A percentile compares a stretch with the other conserved stretches of the same genome.
Evolutionary conservation across 2,113 vertebrate genomes (phyloP).

Genomic region (Gallinago jamesoni): DNA sequence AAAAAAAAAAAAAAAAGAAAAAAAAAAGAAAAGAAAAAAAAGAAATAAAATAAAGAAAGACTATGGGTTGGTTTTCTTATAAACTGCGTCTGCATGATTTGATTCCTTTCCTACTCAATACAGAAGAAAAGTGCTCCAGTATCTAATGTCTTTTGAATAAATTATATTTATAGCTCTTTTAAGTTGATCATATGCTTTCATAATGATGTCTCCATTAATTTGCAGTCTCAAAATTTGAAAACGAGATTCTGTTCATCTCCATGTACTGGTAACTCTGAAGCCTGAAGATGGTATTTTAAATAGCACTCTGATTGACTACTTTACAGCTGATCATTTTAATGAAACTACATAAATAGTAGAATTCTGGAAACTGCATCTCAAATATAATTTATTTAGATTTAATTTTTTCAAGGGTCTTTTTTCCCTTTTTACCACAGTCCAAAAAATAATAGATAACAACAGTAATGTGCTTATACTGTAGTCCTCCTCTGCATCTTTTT

Average conservation of each 20-base stretch:
- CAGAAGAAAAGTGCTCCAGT: not conserved
- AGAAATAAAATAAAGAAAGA: not conserved
- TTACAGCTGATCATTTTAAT: not conserved
- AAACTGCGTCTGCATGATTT: not conserved
- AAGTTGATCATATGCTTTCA: not conserved
- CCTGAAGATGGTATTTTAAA: not conserved
- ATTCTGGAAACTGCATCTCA: not conserved
- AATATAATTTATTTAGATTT: not conserved
- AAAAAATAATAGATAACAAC: not conserved
- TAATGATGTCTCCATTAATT: not conserved
- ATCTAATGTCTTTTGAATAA: not conserved
- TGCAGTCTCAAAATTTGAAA: conserved; percentile 3
- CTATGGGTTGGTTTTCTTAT: not conserved
- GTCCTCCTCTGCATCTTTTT: not conserved
- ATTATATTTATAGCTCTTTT: not conserved
- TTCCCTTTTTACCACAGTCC: not conserved
- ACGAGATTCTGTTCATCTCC: not conserved
- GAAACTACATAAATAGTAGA: not conserved
- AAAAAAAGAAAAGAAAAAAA: too few species aligned
- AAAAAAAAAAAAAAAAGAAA: not conserved
- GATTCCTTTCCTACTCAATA: not conserved
- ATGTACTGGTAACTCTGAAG: not conserved
- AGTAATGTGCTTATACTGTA: not conserved
- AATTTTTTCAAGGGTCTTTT: not conserved
- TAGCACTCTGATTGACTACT: not conserved